These are phyloP conservation scores for Sitophilus oryzae DNA, from an alignment of 1,140 invertebrate genomes.

Conservation along the genomic window DNA sequence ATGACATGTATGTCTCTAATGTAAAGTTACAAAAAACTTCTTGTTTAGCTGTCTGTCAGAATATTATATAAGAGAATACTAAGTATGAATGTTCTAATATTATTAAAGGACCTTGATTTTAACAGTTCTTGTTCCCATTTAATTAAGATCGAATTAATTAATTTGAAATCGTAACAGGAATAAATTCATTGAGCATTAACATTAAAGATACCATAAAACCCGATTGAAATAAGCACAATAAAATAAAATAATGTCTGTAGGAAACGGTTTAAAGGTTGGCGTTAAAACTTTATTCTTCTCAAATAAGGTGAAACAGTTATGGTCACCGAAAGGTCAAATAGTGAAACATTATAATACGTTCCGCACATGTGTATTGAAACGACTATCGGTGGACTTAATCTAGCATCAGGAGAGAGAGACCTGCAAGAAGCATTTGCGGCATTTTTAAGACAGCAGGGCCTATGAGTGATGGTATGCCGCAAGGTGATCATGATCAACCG, in stretches of 20 bases:
- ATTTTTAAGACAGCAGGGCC: constrained; percentile 26
- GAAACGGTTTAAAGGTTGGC: background rate
- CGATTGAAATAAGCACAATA: constrained; percentile 1
- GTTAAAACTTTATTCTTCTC: constrained; percentile 5
- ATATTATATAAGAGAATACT: too few relatives aligned
- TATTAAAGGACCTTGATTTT: too few relatives aligned
- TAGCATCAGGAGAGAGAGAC: constrained; percentile 25
- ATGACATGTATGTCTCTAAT: too few relatives aligned
- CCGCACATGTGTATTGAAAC: constrained; percentile 27
- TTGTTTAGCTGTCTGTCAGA: too few relatives aligned
- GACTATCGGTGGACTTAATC: constrained; percentile 27
- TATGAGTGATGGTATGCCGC: constrained; percentile 28
- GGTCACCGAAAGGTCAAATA: constrained; percentile 23
- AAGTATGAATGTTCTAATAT: too few relatives aligned
- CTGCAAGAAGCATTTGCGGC: constrained; percentile 27
- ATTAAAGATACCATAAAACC: background rate
- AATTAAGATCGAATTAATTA: too few relatives aligned
- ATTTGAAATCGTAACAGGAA: too few relatives aligned
- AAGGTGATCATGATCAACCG: constrained; percentile 28
- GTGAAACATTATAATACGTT: constrained; percentile 26
- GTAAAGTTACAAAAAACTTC: too few relatives aligned
- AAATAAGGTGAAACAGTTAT: constrained; percentile 26
- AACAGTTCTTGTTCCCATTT: too few relatives aligned
- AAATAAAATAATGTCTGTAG: background rate
- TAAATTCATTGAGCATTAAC: too few relatives aligned